These are phyloP conservation scores for Caenorhabditis angaria DNA, from an alignment of 2,888 invertebrate genomes.

Conservation along the genomic window DNA sequence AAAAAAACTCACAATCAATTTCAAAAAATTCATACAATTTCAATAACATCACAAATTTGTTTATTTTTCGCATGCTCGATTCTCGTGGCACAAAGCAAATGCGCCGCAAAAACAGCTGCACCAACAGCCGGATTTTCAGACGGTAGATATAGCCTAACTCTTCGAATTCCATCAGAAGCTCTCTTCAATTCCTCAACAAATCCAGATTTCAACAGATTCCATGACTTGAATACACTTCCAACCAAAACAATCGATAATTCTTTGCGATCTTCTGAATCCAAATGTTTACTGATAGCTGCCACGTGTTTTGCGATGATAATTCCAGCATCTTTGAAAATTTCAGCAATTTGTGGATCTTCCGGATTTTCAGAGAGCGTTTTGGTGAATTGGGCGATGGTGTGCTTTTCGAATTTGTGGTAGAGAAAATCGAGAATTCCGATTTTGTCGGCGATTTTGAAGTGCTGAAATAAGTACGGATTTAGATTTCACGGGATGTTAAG, in stretches of 20 bases:
- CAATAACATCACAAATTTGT: conserved; percentile 8
- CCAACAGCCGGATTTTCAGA: conserved; percentile 52
- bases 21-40: conserved; percentile 1
- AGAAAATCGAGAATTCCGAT: conserved; percentile 56
- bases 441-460: conserved; percentile 55
- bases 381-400: conserved; percentile 58
- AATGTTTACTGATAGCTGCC: conserved; percentile 78
- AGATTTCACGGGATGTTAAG: too few species aligned
- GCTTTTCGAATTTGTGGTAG: conserved; percentile 62
- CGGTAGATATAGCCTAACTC: conserved; percentile 44
- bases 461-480: conserved; percentile 77
- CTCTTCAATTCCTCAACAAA: conserved; percentile 31
- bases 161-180: conserved; percentile 28
- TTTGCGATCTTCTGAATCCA: conserved; percentile 71
- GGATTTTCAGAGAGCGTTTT: conserved; percentile 71
- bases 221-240: conserved; percentile 63
- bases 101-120: conserved; percentile 52
- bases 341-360: conserved; percentile 81
- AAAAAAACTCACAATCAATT: background rate
- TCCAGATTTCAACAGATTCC: conserved; percentile 46
- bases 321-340: conserved; percentile 82
- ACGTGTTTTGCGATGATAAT: conserved; percentile 79
- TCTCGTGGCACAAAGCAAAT: conserved; percentile 6
- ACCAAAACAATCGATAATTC: conserved; percentile 53
- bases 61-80: conserved; percentile 15